Conservation (phyloP, 2,113 vertebrate species). For the Dendrocopos noguchii region DNA sequence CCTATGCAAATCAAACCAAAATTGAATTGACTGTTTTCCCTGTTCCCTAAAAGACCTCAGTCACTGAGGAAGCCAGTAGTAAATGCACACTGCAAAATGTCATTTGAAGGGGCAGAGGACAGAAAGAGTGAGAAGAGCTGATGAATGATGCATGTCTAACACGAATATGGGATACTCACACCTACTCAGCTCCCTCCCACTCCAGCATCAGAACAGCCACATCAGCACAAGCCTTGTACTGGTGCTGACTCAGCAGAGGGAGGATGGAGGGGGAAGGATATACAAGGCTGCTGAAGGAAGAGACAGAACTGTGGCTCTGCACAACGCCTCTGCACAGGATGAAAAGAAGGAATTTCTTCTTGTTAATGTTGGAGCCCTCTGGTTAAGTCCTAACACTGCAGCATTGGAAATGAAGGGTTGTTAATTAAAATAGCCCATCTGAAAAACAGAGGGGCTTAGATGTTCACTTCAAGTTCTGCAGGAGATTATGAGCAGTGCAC, state of each 20-base stretch:
- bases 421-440: neutral
- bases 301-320: neutral
- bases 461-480: neutral
- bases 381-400: neutral
- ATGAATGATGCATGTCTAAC: neutral
- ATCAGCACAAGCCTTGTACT: neutral
- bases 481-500: neutral
- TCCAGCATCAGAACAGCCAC: neutral
- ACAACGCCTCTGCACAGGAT: fast-evolving
- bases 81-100: neutral
- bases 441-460: neutral
- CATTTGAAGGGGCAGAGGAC: neutral
- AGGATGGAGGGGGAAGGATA: neutral
- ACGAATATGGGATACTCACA: neutral
- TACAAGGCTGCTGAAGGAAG: neutral
- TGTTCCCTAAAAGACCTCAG: neutral
- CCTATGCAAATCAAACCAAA: neutral
- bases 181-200: neutral
- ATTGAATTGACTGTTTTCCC: neutral
- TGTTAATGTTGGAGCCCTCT: neutral
- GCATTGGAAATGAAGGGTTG: neutral
- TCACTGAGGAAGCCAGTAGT: neutral
- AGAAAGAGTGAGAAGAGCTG: neutral
- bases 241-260: neutral
- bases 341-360: neutral